A percentile compares a stretch with the other conserved stretches of the same genome.
Conservation (phyloP, 2,888 invertebrate genomes). For the Drosophila aldrichi region DNA sequence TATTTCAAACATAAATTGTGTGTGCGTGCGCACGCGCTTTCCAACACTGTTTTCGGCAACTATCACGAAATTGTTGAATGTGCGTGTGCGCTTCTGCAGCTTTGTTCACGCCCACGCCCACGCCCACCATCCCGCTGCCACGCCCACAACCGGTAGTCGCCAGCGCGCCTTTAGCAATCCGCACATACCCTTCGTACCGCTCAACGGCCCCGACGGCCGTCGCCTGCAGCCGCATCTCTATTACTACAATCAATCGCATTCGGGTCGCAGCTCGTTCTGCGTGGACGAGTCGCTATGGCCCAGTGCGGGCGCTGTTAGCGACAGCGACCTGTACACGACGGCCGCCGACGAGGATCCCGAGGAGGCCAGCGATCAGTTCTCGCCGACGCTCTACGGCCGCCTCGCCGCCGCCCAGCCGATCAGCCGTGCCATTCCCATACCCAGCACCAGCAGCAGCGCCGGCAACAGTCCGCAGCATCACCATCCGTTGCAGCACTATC, state of each 20-base stretch:
- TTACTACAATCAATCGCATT: conserved; percentile 71
- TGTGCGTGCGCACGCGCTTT: conserved; percentile 25
- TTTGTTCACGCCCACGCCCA: conserved; percentile 28
- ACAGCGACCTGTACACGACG: conserved; percentile 60
- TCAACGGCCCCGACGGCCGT: conserved; percentile 35
- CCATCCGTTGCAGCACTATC: conserved; percentile 37
- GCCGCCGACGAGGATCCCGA: conserved; percentile 59
- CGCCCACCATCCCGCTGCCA: conserved; percentile 10
- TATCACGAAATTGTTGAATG: neutral
- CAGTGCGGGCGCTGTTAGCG: conserved; percentile 42
- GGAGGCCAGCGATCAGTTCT: conserved; percentile 80
- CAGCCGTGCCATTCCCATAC: conserved; percentile 81
- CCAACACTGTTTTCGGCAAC: conserved; percentile 38
- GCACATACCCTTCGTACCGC: conserved; percentile 61
- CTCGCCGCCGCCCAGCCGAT: conserved; percentile 21
- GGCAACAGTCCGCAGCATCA: conserved; percentile 81
- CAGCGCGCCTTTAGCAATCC: conserved; percentile 83
- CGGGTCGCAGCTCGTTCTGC: conserved; percentile 80
- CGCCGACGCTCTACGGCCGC: conserved; percentile 74
- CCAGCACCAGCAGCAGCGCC: conserved; percentile 68
- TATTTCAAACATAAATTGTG: conserved; percentile 26
- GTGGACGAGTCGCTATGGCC: conserved; percentile 78
- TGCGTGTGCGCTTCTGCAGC: conserved; percentile 29
- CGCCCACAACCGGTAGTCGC: conserved; percentile 50
- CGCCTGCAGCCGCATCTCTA: conserved; percentile 63